phyloP scores from a whole-genome alignment of 2,113 vertebrate species.

The Silurus meridionalis region DNA sequence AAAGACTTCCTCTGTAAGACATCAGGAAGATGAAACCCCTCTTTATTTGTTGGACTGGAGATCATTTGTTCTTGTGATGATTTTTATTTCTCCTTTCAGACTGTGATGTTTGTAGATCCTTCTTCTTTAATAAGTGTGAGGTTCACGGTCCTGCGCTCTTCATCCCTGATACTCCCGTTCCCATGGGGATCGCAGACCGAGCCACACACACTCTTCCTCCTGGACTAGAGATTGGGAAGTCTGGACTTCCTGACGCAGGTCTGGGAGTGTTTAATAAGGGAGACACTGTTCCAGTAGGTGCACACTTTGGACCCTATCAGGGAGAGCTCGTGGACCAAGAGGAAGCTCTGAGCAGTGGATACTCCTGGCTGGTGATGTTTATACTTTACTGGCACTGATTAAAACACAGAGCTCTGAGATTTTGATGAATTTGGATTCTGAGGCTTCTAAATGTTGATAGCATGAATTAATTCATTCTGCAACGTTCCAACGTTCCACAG shows the following conservation, averaged over 20 bases:
- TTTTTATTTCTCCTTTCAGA: no score
- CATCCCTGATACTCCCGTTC: background rate
- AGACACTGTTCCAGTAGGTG: background rate
- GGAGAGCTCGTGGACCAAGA: background rate
- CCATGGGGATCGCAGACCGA: background rate
- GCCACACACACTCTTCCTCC: background rate
- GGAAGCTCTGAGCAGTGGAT: background rate
- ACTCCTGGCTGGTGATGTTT: background rate
- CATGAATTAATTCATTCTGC: no score
- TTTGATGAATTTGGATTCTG: no score
- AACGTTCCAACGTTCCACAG: no score
- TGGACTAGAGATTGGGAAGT: background rate
- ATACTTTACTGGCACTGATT: background rate
- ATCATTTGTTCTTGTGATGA: no score
- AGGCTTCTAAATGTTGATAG: no score
- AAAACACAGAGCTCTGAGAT: background rate
- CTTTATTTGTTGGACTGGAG: no score
- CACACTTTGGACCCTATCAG: background rate
- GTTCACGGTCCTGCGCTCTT: no score
- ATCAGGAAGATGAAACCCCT: background rate
- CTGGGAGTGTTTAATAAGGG: slow-evolving; percentile 4
- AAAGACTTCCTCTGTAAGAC: background rate
- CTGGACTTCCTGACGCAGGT: background rate
- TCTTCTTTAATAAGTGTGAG: no score
- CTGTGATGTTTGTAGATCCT: no score